Base-by-base conservation (phyloP, 2,113 vertebrate species). In the Lepus americanus region DNA sequence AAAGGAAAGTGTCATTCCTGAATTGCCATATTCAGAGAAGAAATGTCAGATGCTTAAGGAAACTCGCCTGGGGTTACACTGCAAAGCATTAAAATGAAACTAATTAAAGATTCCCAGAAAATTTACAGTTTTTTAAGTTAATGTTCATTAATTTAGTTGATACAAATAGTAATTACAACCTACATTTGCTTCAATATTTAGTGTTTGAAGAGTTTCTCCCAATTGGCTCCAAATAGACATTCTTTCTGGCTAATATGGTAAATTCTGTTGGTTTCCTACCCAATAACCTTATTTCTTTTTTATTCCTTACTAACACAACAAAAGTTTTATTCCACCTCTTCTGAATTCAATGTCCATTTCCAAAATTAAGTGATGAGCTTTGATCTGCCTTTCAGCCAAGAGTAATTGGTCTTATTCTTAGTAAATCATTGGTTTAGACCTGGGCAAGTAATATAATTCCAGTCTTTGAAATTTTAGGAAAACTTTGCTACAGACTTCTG, bases 161-260 rank as follows among this genome's bases (percentile, higher is more conserved):
- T 55, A 79, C 33, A 94, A 91, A 93, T 87, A 96, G 23, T 70
- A 89, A 82, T 51, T 36, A 61, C 61, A 84, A 94, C 93, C 95
- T 94, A 64, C 95, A 87, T 94, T 90, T 16, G 49, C n/a, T 77
- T 95, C 8, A 6, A 77, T 84, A 80, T 70, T 64, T 83, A 79
- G 10, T 64, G 51, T 88, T 85, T 93, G 6, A 86, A 79, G 14
- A 89, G 63, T 63, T 19, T 92, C 53, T 97, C 39, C 19, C 66
- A 55, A 77, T n/a, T 61, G 29, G 33, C 22, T 93, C 17, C 51
- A 72, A 39, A 64, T 36, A 27, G 27, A 12, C 36, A 83, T 85
- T 90, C 9, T 86, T 72, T 61, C 39, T 76, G 49, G 39, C 9
- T 78, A 89, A 9, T 85, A 6, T 66, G 10, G 4, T 67, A 74